Percentiles rank a stretch among this genome's conserved stretches.
phyloP scores from a whole-genome alignment of 2,113 vertebrate species.

The Thalassoma bifasciatum region DNA sequence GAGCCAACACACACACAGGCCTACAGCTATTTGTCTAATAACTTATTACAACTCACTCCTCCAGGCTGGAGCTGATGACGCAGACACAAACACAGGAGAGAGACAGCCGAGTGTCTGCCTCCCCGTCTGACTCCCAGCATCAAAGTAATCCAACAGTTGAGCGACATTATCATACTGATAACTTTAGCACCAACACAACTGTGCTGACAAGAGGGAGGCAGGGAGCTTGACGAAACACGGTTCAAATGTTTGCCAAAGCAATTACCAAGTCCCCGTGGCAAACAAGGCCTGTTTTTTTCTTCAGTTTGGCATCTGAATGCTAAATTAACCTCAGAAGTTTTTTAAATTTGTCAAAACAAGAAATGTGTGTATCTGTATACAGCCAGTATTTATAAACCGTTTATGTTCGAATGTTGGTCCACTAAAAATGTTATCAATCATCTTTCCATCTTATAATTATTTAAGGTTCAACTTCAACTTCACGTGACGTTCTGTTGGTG shows the following conservation, averaged over 20 bases:
- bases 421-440: neutral
- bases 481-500: neutral
- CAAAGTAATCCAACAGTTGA: slow-evolving; percentile 17
- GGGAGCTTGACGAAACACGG: neutral
- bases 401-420: neutral
- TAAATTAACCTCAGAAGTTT: slow-evolving; percentile 1
- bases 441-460: neutral
- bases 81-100: slow-evolving; percentile 30
- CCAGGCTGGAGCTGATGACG: slow-evolving; percentile 36
- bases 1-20: slow-evolving; percentile 64
- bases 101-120: slow-evolving; percentile 18
- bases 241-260: slow-evolving; percentile 7
- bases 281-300: neutral
- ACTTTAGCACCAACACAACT: slow-evolving; percentile 23
- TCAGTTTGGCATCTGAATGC: neutral
- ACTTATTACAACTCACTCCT: slow-evolving; percentile 43
- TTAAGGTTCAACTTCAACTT: too few species aligned
- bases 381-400: neutral
- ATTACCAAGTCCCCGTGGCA: neutral
- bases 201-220: slow-evolving; percentile 9
- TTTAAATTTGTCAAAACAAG: neutral
- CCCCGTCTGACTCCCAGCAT: slow-evolving; percentile 12
- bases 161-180: slow-evolving; percentile 27
- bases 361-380: neutral
- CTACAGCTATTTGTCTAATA: slow-evolving; percentile 67